Conservation (phyloP, 1,140 invertebrate genomes). For the Orchesella cincta region DNA sequence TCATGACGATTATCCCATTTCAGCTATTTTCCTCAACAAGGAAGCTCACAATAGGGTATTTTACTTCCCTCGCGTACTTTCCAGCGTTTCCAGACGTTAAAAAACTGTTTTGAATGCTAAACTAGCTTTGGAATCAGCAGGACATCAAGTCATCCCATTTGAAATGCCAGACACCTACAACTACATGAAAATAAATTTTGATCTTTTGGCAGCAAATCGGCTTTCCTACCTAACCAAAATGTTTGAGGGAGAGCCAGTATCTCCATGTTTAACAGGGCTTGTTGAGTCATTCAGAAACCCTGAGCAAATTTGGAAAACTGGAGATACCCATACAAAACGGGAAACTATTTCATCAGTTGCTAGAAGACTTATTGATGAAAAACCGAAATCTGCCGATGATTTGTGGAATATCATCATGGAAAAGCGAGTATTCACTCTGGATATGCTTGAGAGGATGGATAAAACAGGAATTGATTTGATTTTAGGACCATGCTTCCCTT, state of each 20-base stretch:
- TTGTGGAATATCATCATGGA: conserved; percentile 33
- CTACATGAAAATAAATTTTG: conserved; percentile 21
- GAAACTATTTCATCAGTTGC: neutral
- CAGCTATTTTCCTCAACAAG: conserved; percentile 21
- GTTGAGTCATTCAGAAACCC: neutral
- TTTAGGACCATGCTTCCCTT: conserved; percentile 42
- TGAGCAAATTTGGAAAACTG: neutral
- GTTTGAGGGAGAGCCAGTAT: neutral
- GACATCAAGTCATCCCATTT: conserved; percentile 45
- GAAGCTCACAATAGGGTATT: conserved; percentile 39
- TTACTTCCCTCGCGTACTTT: conserved; percentile 32
- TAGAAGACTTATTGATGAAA: neutral
- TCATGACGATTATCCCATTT: too few species aligned
- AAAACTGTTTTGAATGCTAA: conserved; percentile 39
- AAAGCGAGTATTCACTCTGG: conserved; percentile 5
- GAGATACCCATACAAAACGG: neutral
- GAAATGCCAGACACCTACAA: conserved; percentile 31
- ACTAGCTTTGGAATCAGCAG: conserved; percentile 28
- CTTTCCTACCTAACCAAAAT: too few species aligned
- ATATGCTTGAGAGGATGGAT: conserved; percentile 42
- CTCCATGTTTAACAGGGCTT: neutral
- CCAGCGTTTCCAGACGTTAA: conserved; percentile 39
- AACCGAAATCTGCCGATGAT: neutral
- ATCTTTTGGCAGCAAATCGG: too few species aligned
- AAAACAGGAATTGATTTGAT: conserved; percentile 43